Percentiles rank a stretch among this genome's conserved stretches.
Conservation (phyloP, 2,888 invertebrate genomes). For the Synergus laeviventris region DNA sequence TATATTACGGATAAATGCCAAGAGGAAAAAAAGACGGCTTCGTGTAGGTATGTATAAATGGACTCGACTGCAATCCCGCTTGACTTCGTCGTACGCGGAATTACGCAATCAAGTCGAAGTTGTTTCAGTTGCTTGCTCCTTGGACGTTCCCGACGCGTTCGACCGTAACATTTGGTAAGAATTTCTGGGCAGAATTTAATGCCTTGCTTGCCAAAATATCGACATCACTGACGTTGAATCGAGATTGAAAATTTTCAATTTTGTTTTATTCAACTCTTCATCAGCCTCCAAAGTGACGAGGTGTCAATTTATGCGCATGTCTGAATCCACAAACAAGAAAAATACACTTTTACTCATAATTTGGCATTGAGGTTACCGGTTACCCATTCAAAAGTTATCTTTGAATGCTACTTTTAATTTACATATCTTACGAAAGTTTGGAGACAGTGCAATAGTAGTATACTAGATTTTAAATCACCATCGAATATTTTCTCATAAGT, state of each 20-base stretch:
- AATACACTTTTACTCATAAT: background rate
- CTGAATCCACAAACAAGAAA: background rate
- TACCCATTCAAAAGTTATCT: background rate
- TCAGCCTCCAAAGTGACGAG: background rate
- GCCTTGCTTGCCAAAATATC: constrained; percentile 46
- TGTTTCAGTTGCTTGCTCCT: constrained; percentile 62
- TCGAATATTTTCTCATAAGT: no score
- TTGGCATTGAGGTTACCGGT: background rate
- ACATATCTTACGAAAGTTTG: background rate
- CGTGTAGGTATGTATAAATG: constrained; percentile 65
- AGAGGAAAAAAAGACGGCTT: constrained; percentile 54
- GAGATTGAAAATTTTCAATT: background rate
- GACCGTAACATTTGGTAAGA: constrained; percentile 59
- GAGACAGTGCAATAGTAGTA: background rate
- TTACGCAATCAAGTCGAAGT: constrained; percentile 73
- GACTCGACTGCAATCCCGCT: constrained; percentile 72
- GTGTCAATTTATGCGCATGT: constrained; percentile 15
- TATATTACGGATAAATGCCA: constrained; percentile 66
- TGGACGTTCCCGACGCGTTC: constrained; percentile 55
- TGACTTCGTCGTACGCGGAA: constrained; percentile 72
- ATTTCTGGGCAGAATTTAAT: constrained; percentile 56
- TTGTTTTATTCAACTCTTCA: background rate
- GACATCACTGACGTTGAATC: background rate
- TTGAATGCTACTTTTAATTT: background rate
- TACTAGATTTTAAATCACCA: background rate